Base-by-base conservation (phyloP, 2,888 invertebrate genomes). In the Microctonus brassicae region DNA sequence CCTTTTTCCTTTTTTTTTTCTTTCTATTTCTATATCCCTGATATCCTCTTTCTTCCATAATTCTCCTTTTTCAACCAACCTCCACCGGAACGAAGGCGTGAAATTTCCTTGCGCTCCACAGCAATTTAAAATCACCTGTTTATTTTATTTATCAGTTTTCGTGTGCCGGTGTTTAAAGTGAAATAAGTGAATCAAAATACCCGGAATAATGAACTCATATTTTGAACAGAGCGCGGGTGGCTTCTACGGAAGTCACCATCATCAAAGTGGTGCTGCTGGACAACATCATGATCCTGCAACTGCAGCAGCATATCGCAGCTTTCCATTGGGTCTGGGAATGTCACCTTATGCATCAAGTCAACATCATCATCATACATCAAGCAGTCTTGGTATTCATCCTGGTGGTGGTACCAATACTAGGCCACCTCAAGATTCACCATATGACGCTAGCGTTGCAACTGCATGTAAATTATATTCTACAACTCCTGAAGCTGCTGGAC, bases 181-280 rank as follows among this genome's bases (percentile, higher is more conserved):
- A 47, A 20, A 17, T 17, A 81, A 80, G 81, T 82, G 81, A 79
- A 81, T 75, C 83, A 84, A 80, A 73, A 85, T 85, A 85, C 79
- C 80, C 78, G 84, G 82, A 78, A 92, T 88, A 89, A 97, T 97
- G 97, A 97, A 96, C 94, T 96, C 96, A 88, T 97, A 97, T 89
- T 97, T 97, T 89, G 97, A 97, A 91, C 97, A 97, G 91, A 94
- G 94, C 89, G 82, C 86, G 74, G 84, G 87, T 80, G 96, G 96
- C 89, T 97, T 97, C 91, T 97, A 97, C 90, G 96, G 96, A 86
- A 91, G 94, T 84, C 95, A 96, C 89, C 96, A 96, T 87, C 94
- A 95, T 90, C 94, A 96, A 90, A 91, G 90, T 78, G 89, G 90
- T 63, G 89, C 89, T 57, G 90, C 92, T 74, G 91, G 91, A 77